Conservation (phyloP, 1,140 invertebrate species). For the Drosophila trapezifrons region DNA sequence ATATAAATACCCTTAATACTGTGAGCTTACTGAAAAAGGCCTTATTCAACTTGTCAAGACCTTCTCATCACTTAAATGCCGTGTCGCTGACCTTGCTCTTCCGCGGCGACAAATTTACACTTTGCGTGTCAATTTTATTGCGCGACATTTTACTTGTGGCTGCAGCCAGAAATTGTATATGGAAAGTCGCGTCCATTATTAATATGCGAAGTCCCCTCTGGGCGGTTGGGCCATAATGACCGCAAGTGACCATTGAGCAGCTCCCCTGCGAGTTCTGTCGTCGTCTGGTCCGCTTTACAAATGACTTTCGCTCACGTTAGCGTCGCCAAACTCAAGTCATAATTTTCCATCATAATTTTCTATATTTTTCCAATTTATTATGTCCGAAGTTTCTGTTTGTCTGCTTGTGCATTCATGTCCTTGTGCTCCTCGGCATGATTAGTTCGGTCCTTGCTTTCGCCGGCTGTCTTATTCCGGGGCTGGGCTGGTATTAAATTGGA, state of each 20-base stretch:
- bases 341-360: constrained; percentile 57
- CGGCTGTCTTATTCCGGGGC: constrained; percentile 6
- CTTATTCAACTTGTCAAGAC: neutral
- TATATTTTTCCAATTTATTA: constrained; percentile 64
- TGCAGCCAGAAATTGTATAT: constrained; percentile 14
- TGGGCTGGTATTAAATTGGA: constrained; percentile 25
- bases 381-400: constrained; percentile 49
- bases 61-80: neutral
- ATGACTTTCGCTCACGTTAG: constrained; percentile 72
- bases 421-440: constrained; percentile 59
- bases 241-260: constrained; percentile 16
- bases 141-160: constrained; percentile 28
- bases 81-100: constrained; percentile 2
- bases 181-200: constrained; percentile 9
- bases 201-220: constrained; percentile 8
- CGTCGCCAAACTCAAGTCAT: constrained; percentile 61
- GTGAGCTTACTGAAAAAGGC: neutral
- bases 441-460: constrained; percentile 38
- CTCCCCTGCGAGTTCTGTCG: constrained; percentile 15
- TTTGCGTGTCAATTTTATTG: constrained; percentile 58
- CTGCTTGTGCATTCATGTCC: constrained; percentile 38
- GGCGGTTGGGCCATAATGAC: constrained; percentile 3
- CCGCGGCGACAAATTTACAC: constrained; percentile 58
- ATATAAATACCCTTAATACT: neutral
- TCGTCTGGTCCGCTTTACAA: constrained; percentile 53